Percentiles rank a stretch among this genome's conserved stretches.
Conservation (phyloP, 64 coral and sea anemone genomes). For the Montipora foliosa region DNA sequence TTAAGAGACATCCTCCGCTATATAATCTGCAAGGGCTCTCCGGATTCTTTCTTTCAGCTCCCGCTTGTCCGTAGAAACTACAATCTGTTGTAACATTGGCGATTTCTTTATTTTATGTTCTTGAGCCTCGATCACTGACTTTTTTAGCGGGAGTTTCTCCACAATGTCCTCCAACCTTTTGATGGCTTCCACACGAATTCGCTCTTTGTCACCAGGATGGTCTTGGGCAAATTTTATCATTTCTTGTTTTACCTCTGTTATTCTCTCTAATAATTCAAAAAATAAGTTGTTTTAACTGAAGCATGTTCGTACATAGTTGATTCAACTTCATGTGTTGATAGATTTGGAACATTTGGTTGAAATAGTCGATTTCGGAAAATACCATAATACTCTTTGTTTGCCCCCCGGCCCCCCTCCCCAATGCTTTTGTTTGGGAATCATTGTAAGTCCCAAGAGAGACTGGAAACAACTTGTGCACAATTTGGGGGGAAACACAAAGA, state of each 20-base stretch:
- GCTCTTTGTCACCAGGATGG: slow-evolving; percentile 80
- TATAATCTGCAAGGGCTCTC: slow-evolving; percentile 86
- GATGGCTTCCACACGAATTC: slow-evolving; percentile 73
- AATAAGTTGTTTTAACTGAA: not conserved
- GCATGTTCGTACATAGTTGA: too few relatives aligned
- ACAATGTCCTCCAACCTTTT: slow-evolving; percentile 84
- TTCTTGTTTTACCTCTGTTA: slow-evolving; percentile 73
- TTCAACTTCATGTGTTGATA: too few relatives aligned
- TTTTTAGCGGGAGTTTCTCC: slow-evolving; percentile 77
- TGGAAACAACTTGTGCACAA: too few relatives aligned
- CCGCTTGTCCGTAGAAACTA: slow-evolving; percentile 50
- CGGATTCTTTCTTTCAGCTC: slow-evolving; percentile 80
- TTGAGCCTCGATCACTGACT: slow-evolving; percentile 77
- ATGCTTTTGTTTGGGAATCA: too few relatives aligned
- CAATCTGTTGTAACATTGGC: slow-evolving; percentile 73
- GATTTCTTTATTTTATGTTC: slow-evolving; percentile 83
- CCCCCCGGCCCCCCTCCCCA: too few relatives aligned
- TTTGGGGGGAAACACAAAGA: too few relatives aligned
- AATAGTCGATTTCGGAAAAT: too few relatives aligned
- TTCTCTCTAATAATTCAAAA: slow-evolving; percentile 60
- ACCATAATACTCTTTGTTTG: too few relatives aligned
- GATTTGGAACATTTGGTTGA: too few relatives aligned
- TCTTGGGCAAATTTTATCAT: slow-evolving; percentile 92
- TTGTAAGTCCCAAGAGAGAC: too few relatives aligned
- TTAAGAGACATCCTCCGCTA: slow-evolving; percentile 77